Evolutionary conservation across 2,888 invertebrate genomes (phyloP).

Genomic region (Cancer borealis): DNA sequence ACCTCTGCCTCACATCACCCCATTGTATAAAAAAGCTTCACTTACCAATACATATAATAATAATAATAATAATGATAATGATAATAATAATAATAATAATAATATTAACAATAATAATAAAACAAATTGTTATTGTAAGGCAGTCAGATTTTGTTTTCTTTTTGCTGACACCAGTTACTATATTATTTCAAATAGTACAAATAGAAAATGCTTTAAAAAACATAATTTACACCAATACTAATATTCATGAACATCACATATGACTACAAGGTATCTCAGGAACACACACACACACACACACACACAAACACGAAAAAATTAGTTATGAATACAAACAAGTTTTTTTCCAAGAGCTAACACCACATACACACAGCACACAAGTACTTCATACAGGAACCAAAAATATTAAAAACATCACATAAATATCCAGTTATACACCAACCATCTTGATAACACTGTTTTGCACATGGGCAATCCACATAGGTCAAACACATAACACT

Average conservation of each 20-base stretch:
- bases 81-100: background rate
- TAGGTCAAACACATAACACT: slow-evolving; percentile 14
- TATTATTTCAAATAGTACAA: background rate
- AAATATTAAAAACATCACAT: slow-evolving; percentile 9
- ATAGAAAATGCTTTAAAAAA: background rate
- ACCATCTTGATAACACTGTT: background rate
- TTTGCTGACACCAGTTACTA: background rate
- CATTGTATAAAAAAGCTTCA: too few species aligned
- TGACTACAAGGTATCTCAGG: background rate
- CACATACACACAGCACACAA: background rate
- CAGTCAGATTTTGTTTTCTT: background rate
- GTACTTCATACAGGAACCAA: slow-evolving; percentile 38
- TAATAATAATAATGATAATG: background rate
- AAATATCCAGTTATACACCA: slow-evolving; percentile 6
- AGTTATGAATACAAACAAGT: background rate
- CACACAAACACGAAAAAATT: background rate
- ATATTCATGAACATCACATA: slow-evolving; percentile 9
- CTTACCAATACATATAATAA: background rate
- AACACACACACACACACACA: background rate
- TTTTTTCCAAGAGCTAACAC: background rate
- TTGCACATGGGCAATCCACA: slow-evolving; percentile 7
- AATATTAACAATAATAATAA: background rate
- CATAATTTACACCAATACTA: background rate
- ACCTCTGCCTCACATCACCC: too few species aligned
- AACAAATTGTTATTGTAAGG: background rate